Evolutionary conservation across 35 echinoderm and acorn worm genomes (phyloP).

Genomic region (Eucidaris tribuloides): DNA sequence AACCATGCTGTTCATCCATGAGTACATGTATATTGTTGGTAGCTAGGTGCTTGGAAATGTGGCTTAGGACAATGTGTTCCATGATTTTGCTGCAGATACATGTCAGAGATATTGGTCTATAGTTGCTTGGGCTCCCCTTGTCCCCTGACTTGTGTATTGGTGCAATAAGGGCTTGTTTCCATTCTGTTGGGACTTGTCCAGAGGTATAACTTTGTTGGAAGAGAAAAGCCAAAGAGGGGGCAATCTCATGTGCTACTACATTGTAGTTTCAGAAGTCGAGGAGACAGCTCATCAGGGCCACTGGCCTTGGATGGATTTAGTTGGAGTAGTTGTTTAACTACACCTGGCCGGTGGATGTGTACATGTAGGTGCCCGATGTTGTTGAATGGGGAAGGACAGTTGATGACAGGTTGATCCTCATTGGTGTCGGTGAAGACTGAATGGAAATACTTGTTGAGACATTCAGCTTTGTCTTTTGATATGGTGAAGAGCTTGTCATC

Average conservation of each 20-base stretch:
- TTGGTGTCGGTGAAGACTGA: too few relatives aligned
- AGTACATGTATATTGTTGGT: slow-evolving; percentile 10
- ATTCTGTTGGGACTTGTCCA: background rate
- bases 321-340: slow-evolving; percentile 45
- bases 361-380: too few relatives aligned
- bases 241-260: slow-evolving; percentile 8
- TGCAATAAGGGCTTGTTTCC: slow-evolving; percentile 22
- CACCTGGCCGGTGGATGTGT: slow-evolving; percentile 1
- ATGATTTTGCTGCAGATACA: slow-evolving; percentile 31
- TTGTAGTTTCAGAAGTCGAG: background rate
- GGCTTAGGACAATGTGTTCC: slow-evolving; percentile 26
- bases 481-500: too few relatives aligned
- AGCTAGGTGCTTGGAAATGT: slow-evolving; percentile 12
- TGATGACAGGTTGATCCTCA: too few relatives aligned
- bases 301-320: slow-evolving; percentile 42
- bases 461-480: too few relatives aligned
- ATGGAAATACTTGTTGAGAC: too few relatives aligned
- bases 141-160: slow-evolving; percentile 8
- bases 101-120: slow-evolving; percentile 18
- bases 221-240: background rate
- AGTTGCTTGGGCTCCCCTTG: slow-evolving; percentile 13
- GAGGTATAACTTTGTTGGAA: slow-evolving; percentile 1
- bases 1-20: slow-evolving; percentile 29
- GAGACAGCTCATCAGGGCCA: background rate
- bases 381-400: too few relatives aligned